phyloP scores from a whole-genome alignment of 2,113 vertebrate genomes.

The Callorhinus ursinus region DNA sequence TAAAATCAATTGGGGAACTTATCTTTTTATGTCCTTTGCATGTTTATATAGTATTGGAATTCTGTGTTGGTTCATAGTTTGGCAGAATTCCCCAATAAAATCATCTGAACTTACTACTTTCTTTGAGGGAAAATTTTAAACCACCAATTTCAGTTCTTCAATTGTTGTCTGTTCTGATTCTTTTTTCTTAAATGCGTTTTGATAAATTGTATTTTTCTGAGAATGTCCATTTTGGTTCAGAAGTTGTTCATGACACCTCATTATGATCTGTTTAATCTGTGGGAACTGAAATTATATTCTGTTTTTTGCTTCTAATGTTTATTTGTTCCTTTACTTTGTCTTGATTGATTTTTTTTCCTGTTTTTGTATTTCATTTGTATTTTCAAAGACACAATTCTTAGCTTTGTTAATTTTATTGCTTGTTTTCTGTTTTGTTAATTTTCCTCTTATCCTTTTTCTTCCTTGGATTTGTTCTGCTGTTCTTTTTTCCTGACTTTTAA shows the following conservation, averaged over 20 bases:
- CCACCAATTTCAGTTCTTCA: not conserved
- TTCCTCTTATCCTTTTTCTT: not conserved
- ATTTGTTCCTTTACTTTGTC: not conserved
- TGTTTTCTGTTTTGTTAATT: not conserved
- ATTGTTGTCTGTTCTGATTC: not conserved
- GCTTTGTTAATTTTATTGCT: not conserved
- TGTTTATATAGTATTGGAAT: conserved; percentile 1
- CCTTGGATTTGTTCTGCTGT: not conserved
- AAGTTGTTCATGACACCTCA: not conserved
- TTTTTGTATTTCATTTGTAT: not conserved
- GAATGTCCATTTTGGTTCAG: not conserved
- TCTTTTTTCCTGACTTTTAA: not conserved
- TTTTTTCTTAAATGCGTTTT: not conserved
- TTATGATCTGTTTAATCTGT: conserved; percentile 2
- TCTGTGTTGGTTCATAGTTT: not conserved
- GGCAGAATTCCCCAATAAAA: not conserved
- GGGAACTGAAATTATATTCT: not conserved
- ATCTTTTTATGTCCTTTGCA: not conserved
- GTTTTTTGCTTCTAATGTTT: not conserved
- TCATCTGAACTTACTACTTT: not conserved
- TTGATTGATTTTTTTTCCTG: not conserved
- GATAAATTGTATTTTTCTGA: conserved; percentile 4
- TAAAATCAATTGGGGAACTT: not conserved
- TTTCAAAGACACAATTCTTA: not conserved
- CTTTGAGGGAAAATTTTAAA: not conserved